These are phyloP conservation scores for Turritopsis dohrnii DNA, from an alignment of 30 jellyfish, hydroid and myxozoan genomes.

Conservation along the genomic window DNA sequence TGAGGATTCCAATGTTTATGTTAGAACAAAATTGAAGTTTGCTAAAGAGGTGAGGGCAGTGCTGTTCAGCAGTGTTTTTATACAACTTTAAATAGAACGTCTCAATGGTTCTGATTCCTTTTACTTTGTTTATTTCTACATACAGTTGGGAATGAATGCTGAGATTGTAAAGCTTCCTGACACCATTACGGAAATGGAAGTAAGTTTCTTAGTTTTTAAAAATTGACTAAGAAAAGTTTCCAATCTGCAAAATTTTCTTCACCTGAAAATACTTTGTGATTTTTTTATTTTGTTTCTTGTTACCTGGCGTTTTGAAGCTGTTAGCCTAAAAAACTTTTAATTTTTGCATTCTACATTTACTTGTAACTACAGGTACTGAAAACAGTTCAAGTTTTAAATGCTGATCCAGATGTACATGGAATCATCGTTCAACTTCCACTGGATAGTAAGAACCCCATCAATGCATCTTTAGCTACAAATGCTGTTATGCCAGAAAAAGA, in stretches of 20 bases:
- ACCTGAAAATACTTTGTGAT: neutral
- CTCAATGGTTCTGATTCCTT: too few relatives aligned
- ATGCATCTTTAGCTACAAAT: conserved; percentile 79
- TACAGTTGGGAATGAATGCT: conserved; percentile 93
- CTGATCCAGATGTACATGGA: conserved; percentile 79
- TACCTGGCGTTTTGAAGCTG: neutral
- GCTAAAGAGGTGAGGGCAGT: conserved; percentile 67
- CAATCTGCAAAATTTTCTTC: neutral
- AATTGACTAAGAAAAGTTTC: neutral
- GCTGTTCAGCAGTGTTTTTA: too few relatives aligned
- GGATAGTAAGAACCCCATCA: conserved; percentile 65
- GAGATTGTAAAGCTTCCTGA: conserved; percentile 74
- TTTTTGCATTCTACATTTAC: too few relatives aligned
- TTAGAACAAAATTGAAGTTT: conserved; percentile 72
- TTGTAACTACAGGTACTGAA: neutral
- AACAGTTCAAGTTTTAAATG: conserved; percentile 45
- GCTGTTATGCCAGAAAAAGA: conserved; percentile 92
- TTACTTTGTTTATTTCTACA: neutral
- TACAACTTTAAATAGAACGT: neutral
- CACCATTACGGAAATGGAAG: conserved; percentile 73
- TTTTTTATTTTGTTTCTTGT: neutral
- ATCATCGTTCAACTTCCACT: conserved; percentile 93
- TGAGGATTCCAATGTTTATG: conserved; percentile 90
- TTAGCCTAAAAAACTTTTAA: too few relatives aligned
- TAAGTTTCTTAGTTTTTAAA: neutral